Evolutionary conservation across 2,113 vertebrate genomes (phyloP), one percentile per base, ranked within the genome.

Genomic region (Ornithorhynchus anatinus): DNA sequence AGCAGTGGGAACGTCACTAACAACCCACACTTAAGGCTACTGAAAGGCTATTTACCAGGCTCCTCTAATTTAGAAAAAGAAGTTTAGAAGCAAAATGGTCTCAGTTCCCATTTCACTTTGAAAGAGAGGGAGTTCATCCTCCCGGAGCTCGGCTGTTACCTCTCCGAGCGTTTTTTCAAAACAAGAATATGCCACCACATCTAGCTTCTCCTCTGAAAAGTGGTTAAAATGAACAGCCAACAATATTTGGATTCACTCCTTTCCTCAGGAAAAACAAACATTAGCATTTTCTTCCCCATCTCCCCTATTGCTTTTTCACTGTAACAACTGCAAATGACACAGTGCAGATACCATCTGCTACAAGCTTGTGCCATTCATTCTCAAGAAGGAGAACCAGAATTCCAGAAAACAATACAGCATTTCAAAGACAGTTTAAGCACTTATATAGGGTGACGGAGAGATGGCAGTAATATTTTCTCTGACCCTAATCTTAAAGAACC

Each of bases 271-370:
- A 37, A 67, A 57, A 38, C 8, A 48, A 23, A 22, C 22, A 66
- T 1, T 35, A 32, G 13, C n/a, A 53, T 8, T 70, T 38, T 32
- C 31, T 53, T 78, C 69, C 42, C 36, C 36, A 32, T 77, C 27
- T 20, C 69, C 52, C 27, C 15, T 78, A 69, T 69, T 51, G 45
- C 53, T 64, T 62, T 39, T 44, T 81, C 25, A 72, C 4, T 65
- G 67, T 78, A 72, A 85, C 80, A 75, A 64, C 56, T 69, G 38
- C 64, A 69, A 85, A 51, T 12, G 47, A 77, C 40, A 73, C 44
- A 56, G 47, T 62, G 37, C 13, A 81, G 62, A 69, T 11, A 36
- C 40, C 52, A 78, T 60, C 69, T 82, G 67, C 70, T 64, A 45
- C 51, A 58, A 81, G 72, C 37, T 61, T 20, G 10, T 43, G 73